Evolutionary conservation across 2,113 vertebrate genomes (phyloP).

Genomic region (Clarias batrachus): DNA sequence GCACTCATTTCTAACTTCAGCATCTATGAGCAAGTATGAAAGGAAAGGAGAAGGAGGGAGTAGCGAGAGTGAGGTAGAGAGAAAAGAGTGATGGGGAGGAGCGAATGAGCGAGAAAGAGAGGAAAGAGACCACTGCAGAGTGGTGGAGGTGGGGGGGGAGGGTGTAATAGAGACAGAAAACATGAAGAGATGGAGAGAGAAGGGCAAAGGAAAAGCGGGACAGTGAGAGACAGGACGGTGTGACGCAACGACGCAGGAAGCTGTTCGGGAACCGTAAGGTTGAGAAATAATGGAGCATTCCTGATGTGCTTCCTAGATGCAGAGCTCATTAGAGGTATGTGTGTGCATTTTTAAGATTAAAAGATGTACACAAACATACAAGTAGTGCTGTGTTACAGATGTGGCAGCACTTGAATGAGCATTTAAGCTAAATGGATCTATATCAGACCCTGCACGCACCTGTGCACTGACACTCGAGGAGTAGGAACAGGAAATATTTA

Average conservation of each 20-base stretch:
- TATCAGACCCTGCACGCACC: neutral
- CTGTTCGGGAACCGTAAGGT: neutral
- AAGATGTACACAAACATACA: neutral
- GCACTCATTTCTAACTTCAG: constrained; percentile 36
- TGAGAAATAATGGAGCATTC: constrained; percentile 23
- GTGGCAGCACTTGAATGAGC: too few species aligned
- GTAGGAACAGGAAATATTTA: neutral
- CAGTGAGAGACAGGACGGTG: constrained; percentile 23
- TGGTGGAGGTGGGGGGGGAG: neutral
- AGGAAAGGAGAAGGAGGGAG: constrained; percentile 34
- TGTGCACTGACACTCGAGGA: neutral
- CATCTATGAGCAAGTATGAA: constrained; percentile 34
- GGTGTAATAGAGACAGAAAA: neutral
- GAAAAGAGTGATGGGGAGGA: constrained; percentile 47
- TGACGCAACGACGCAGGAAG: constrained; percentile 3
- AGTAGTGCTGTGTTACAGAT: neutral
- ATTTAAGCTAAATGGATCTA: neutral
- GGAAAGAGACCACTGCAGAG: constrained; percentile 52
- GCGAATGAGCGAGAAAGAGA: constrained; percentile 39
- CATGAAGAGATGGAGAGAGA: constrained; percentile 4
- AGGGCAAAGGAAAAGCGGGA: constrained; percentile 17
- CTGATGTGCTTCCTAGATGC: constrained; percentile 1
- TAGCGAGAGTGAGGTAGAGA: constrained; percentile 32
- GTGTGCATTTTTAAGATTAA: neutral
- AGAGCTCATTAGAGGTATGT: constrained; percentile 4